A percentile compares a stretch with the other conserved stretches of the same genome.
Conservation (phyloP, 2,113 vertebrate species). For the Raja brachyura region DNA sequence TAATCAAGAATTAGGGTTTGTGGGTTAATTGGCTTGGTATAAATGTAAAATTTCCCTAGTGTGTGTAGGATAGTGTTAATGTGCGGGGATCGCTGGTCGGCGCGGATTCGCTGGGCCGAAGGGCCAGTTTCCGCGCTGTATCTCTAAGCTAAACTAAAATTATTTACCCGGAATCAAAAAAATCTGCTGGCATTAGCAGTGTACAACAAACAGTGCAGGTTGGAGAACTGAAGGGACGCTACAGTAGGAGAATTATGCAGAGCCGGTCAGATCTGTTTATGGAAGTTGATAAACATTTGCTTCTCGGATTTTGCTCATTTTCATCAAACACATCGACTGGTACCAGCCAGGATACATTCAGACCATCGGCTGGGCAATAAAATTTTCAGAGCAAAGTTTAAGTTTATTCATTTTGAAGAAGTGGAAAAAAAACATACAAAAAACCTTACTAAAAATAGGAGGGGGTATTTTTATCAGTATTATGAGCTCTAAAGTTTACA, state of each 20-base stretch:
- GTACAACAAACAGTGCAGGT: background rate
- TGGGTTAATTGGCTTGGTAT: no score
- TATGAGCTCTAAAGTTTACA: background rate
- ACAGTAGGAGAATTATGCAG: background rate
- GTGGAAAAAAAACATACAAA: background rate
- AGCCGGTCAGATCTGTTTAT: background rate
- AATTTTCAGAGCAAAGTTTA: background rate
- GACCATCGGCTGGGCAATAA: background rate
- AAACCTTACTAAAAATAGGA: background rate
- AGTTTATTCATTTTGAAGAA: background rate
- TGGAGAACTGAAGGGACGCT: background rate
- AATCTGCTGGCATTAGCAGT: background rate
- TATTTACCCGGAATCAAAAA: background rate
- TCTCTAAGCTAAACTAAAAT: no score
- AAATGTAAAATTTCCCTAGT: no score
- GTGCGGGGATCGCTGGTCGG: no score
- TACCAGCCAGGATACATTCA: background rate
- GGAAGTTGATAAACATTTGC: constrained; percentile 1
- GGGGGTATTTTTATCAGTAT: background rate
- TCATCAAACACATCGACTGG: background rate
- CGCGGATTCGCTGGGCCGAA: no score
- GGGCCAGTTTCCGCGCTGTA: no score
- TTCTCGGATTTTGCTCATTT: constrained; percentile 7
- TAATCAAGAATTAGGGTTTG: no score
- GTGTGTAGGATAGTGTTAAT: no score